These are phyloP conservation scores for Halichoeres trimaculatus DNA, from an alignment of 2,113 vertebrate genomes.

Conservation along the genomic window DNA sequence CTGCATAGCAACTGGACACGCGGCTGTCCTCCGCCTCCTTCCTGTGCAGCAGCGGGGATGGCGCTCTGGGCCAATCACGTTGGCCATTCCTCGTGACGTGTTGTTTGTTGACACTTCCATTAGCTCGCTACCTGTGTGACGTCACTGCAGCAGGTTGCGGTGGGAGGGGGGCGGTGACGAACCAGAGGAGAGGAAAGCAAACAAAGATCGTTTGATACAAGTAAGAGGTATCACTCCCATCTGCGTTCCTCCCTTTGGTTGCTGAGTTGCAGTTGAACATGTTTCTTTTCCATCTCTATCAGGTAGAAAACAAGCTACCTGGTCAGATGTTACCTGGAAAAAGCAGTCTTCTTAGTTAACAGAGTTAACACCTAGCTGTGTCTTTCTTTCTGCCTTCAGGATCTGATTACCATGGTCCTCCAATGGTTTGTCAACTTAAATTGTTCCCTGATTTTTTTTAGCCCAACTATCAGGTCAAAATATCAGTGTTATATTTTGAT, in stretches of 20 bases:
- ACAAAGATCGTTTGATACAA: not conserved
- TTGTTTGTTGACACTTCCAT: conserved; percentile 70
- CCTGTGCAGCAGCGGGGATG: not conserved
- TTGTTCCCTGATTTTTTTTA: too few species aligned
- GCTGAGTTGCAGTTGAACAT: not conserved
- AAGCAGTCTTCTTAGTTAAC: too few species aligned
- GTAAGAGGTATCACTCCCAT: not conserved
- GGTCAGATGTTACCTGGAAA: too few species aligned
- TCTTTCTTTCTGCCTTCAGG: too few species aligned
- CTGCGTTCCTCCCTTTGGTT: too few species aligned
- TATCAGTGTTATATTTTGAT: too few species aligned
- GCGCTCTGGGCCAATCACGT: conserved; percentile 72
- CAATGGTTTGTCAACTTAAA: too few species aligned
- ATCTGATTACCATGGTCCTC: too few species aligned
- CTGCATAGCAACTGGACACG: conserved; percentile 76
- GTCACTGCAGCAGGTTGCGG: conserved; percentile 53
- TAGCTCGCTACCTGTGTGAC: conserved; percentile 63
- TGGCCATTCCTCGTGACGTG: conserved; percentile 64
- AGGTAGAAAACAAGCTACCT: too few species aligned
- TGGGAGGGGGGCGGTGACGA: not conserved
- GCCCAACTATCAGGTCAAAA: too few species aligned
- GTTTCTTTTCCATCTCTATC: not conserved
- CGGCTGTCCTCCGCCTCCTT: not conserved
- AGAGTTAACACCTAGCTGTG: too few species aligned
- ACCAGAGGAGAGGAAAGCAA: not conserved